phyloP scores from a whole-genome alignment of 2,888 invertebrate species.

The Xestia sexstrigata region DNA sequence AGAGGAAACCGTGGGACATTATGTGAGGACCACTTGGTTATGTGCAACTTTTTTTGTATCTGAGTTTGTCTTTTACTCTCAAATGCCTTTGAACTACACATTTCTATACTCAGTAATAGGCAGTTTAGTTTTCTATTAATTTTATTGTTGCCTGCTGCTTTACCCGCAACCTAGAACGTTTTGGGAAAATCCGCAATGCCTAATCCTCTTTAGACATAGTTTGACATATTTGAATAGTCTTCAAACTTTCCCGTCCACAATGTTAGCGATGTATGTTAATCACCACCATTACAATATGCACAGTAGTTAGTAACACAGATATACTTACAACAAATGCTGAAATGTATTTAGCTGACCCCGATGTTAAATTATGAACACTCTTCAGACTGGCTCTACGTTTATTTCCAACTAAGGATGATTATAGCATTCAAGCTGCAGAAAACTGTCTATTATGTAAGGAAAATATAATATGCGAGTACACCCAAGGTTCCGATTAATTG shows the following conservation, averaged over 20 bases:
- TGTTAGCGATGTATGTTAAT: constrained; percentile 40
- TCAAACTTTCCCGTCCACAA: constrained; percentile 28
- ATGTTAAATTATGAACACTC: constrained; percentile 53
- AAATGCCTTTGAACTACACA: neutral
- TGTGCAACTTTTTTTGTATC: neutral
- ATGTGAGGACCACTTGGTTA: constrained; percentile 14
- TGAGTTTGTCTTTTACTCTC: neutral
- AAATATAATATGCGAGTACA: constrained; percentile 36
- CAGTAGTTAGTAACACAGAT: constrained; percentile 54
- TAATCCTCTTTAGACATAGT: constrained; percentile 42
- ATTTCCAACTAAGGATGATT: constrained; percentile 23
- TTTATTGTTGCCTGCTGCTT: constrained; percentile 47
- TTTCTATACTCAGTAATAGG: neutral
- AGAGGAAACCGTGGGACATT: constrained; percentile 7
- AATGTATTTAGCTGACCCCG: constrained; percentile 31
- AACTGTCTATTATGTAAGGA: constrained; percentile 32
- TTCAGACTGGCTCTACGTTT: constrained; percentile 33
- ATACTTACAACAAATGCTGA: constrained; percentile 22
- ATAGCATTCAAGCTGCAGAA: constrained; percentile 20
- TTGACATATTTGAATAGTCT: constrained; percentile 33
- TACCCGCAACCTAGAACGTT: constrained; percentile 30
- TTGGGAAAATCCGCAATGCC: constrained; percentile 36
- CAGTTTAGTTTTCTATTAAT: constrained; percentile 14
- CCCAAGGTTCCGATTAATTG: constrained; percentile 60
- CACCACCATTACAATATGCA: constrained; percentile 53